Evolutionary conservation across 2,888 invertebrate genomes (phyloP).

Genomic region (Trachelus stipa): DNA sequence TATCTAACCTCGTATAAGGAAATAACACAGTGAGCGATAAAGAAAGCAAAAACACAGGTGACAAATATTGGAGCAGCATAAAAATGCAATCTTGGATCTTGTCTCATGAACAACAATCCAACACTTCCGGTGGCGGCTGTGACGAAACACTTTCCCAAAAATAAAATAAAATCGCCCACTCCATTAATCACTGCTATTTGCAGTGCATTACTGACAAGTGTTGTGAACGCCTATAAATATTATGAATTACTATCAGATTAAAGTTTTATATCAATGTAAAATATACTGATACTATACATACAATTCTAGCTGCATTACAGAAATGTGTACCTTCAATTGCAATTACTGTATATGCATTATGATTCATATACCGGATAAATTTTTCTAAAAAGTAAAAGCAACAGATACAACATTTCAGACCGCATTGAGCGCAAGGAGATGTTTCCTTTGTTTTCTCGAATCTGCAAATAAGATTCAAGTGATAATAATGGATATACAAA

Average conservation of each 20-base stretch:
- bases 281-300: constrained; percentile 64
- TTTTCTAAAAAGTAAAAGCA: constrained; percentile 93
- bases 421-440: constrained; percentile 80
- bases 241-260: constrained; percentile 23
- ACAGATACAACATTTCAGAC: constrained; percentile 85
- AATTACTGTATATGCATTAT: constrained; percentile 94
- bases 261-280: neutral
- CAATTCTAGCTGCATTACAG: constrained; percentile 90
- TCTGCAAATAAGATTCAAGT: constrained; percentile 64
- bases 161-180: constrained; percentile 92
- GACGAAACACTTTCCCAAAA: constrained; percentile 87
- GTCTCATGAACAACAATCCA: constrained; percentile 81
- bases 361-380: constrained; percentile 91
- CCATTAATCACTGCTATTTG: constrained; percentile 94
- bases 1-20: constrained; percentile 88
- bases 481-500: neutral
- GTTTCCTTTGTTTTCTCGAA: constrained; percentile 77
- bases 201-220: constrained; percentile 83
- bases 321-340: constrained; percentile 92
- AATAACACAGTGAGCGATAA: constrained; percentile 92
- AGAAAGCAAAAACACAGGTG: constrained; percentile 87
- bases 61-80: constrained; percentile 88
- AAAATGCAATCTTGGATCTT: constrained; percentile 80
- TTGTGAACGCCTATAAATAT: constrained; percentile 81
- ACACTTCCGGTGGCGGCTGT: constrained; percentile 85